Evolutionary conservation across 1,140 invertebrate genomes (phyloP).

Genomic region (Zaprionus tsacasi): DNA sequence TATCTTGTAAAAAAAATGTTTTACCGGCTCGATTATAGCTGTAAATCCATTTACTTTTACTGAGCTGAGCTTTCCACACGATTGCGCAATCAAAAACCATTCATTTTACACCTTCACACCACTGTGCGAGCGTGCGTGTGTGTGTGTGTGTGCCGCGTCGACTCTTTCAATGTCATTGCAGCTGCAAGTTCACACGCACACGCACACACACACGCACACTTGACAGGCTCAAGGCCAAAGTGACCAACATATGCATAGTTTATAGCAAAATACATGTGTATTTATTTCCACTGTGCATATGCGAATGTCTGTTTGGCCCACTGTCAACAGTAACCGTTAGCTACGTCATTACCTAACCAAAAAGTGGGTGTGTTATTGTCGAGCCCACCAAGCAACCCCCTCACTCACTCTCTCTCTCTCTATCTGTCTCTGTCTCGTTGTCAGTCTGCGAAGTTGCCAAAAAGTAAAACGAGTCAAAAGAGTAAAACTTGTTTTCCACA

Average conservation of each 20-base stretch:
- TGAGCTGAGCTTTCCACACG: slow-evolving; percentile 26
- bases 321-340: slow-evolving; percentile 46
- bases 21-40: neutral
- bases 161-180: slow-evolving; percentile 76
- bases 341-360: slow-evolving; percentile 62
- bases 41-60: slow-evolving; percentile 2
- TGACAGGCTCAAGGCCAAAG: slow-evolving; percentile 63
- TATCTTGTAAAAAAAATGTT: neutral
- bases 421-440: neutral
- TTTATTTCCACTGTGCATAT: slow-evolving; percentile 4
- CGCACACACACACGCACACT: slow-evolving; percentile 15
- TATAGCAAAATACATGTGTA: slow-evolving; percentile 10
- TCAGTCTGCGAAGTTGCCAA: slow-evolving; percentile 15
- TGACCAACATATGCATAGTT: slow-evolving; percentile 46
- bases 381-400: slow-evolving; percentile 57
- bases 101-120: neutral
- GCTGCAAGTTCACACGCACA: slow-evolving; percentile 51
- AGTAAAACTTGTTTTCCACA: slow-evolving; percentile 61
- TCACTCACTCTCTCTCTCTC: neutral
- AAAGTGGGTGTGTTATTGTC: slow-evolving; percentile 72
- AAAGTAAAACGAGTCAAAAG: slow-evolving; percentile 16
- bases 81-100: slow-evolving; percentile 59
- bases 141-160: slow-evolving; percentile 21
- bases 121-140: slow-evolving; percentile 1
- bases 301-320: slow-evolving; percentile 11